Evolutionary conservation across 2,888 invertebrate genomes (phyloP), one percentile per base, ranked within the genome.

Genomic region (Lasioglossum zephyrum): DNA sequence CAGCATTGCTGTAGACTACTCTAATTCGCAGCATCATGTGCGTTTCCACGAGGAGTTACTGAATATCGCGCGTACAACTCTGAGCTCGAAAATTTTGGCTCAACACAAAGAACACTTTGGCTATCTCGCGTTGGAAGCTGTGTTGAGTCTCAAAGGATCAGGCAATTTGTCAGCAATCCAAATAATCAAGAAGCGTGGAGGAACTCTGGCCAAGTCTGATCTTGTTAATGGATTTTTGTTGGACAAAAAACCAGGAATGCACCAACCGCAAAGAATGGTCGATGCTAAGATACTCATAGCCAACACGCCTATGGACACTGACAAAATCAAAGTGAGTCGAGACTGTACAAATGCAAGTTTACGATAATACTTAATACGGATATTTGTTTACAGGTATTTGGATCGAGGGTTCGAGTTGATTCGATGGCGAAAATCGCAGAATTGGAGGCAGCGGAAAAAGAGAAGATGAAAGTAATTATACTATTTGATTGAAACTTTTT

Each of bases 261-360:
- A 99, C 96, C 99, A 99, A 95, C 99, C 99, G 0, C 98, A 99
- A 94, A 96, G 97, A 91, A 96, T 99, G 90, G 98, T 99, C 94
- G 99, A 99, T 94, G 99, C 99, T 2, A 98, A 97, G 94, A 99
- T 99, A 93, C 96, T 99, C 41, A 98, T 99, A 92, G 99, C 99
- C 18, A 99, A 99, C 95, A 99, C 99, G 16, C 99, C 99, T 0
- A 99, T 99, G 99, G 99, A 99, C 96, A 99, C 99, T 0, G 99
- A 99, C 94, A 99, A 99, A 96, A 99, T 99, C 91, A 99, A 99
- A 96, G 97, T 94, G 82, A 63, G 70, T 53, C 4, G 69, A 39
- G 72, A 9, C 41, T 60, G 5, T 73, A 39, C 36, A 80, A 57
- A 78, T 73, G 70, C 76, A 36, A 76, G 60, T 16, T n/a, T 70